Conservation (phyloP, 1,140 invertebrate species). For the Eciton burchellii region DNA sequence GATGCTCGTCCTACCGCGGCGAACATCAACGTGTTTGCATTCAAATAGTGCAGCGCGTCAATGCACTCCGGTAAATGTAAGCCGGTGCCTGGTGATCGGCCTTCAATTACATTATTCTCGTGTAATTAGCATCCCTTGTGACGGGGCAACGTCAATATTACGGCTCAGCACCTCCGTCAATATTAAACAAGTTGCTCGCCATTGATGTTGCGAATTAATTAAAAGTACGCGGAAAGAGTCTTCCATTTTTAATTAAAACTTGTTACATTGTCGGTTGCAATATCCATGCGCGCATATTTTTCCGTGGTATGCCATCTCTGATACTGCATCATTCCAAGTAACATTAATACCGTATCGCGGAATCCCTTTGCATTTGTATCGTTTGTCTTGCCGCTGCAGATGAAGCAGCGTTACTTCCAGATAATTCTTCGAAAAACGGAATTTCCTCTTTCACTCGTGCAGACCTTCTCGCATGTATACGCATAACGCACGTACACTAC, state of each 20-base stretch:
- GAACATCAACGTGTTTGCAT: slow-evolving; percentile 40
- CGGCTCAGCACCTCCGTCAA: slow-evolving; percentile 53
- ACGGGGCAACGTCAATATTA: slow-evolving; percentile 32
- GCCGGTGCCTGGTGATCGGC: slow-evolving; percentile 43
- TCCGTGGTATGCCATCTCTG: neutral
- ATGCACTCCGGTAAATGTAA: slow-evolving; percentile 47
- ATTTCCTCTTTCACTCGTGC: too few relatives aligned
- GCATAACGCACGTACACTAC: too few relatives aligned
- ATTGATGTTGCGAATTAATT: slow-evolving; percentile 62
- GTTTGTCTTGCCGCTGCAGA: neutral
- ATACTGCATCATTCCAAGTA: slow-evolving; percentile 43
- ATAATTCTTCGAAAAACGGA: too few relatives aligned
- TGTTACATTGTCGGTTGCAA: slow-evolving; percentile 36
- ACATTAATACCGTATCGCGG: slow-evolving; percentile 24
- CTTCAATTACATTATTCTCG: slow-evolving; percentile 62
- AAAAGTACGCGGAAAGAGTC: slow-evolving; percentile 59
- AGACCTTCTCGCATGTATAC: too few relatives aligned
- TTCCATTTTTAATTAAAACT: slow-evolving; percentile 60
- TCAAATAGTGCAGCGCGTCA: slow-evolving; percentile 40
- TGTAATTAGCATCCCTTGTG: slow-evolving; percentile 54
- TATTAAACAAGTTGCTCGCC: slow-evolving; percentile 55
- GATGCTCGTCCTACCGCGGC: slow-evolving; percentile 6
- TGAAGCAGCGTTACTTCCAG: too few relatives aligned
- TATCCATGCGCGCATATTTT: slow-evolving; percentile 40
- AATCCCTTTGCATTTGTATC: neutral